phyloP scores from a whole-genome alignment of 1,140 invertebrate genomes.

The Zophobas morio region DNA sequence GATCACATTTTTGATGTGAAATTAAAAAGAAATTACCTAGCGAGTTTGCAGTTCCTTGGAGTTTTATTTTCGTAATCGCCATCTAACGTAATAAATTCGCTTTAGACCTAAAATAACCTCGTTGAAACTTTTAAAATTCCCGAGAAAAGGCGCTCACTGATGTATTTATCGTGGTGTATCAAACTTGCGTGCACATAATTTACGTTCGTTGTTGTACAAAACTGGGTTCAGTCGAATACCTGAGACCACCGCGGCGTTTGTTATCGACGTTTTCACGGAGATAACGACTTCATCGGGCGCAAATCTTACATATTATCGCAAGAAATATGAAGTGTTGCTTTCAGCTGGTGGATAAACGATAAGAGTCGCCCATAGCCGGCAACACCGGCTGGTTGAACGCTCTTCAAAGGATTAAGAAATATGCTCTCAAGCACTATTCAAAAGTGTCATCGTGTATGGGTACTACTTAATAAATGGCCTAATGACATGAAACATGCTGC shows the following conservation, averaged over 20 bases:
- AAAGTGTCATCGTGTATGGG: not conserved
- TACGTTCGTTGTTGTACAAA: conserved; percentile 29
- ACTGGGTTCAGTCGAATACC: conserved; percentile 11
- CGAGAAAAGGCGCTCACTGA: conserved; percentile 14
- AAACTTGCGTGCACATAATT: conserved; percentile 38
- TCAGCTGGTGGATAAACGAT: conserved; percentile 16
- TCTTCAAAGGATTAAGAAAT: conserved; percentile 3
- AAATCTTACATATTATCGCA: conserved; percentile 27
- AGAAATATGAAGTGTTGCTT: conserved; percentile 36
- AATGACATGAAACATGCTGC: conserved; percentile 16
- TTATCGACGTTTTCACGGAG: conserved; percentile 32
- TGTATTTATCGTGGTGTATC: conserved; percentile 21
- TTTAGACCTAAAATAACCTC: not conserved
- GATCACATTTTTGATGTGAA: conserved; percentile 32
- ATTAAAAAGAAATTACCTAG: conserved; percentile 39
- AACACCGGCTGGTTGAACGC: too few relatives aligned
- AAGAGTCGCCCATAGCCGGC: not conserved
- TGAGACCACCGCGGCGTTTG: conserved; percentile 34
- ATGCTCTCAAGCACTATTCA: conserved; percentile 3
- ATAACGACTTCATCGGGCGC: conserved; percentile 38
- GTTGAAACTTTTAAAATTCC: conserved; percentile 12
- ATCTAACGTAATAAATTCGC: conserved; percentile 24
- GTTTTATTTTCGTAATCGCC: conserved; percentile 25
- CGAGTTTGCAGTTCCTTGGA: not conserved
- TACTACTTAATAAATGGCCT: conserved; percentile 16